Evolutionary conservation across 2,113 vertebrate genomes (phyloP).

Genomic region (Hippocampus abdominalis): DNA sequence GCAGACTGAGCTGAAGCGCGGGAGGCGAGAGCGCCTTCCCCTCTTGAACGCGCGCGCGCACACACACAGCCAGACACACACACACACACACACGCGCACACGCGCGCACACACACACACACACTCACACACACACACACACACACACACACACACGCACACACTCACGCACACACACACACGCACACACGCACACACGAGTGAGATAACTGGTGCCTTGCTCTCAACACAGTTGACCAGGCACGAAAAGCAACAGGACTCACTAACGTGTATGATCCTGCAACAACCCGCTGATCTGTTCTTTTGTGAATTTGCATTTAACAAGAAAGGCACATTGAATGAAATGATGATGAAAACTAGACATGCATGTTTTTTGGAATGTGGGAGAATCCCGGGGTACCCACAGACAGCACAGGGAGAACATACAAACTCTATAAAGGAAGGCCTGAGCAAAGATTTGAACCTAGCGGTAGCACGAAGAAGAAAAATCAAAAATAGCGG

Average conservation of each 20-base stretch:
- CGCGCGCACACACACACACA: background rate
- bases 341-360: too few relatives aligned
- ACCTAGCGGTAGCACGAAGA: too few relatives aligned
- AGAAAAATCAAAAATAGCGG: too few relatives aligned
- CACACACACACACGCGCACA: slow-evolving; percentile 7
- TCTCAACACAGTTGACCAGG: slow-evolving; percentile 17
- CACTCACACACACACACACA: background rate
- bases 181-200: slow-evolving; percentile 5
- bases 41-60: too few relatives aligned
- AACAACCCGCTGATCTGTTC: background rate
- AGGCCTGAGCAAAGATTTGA: too few relatives aligned
- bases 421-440: too few relatives aligned
- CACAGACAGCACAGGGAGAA: too few relatives aligned
- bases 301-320: background rate
- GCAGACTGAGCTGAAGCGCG: slow-evolving; percentile 49
- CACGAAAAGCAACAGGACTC: slow-evolving; percentile 11
- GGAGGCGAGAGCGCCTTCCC: slow-evolving; percentile 26
- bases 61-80: background rate
- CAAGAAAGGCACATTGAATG: background rate
- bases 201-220: slow-evolving; percentile 14
- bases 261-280: slow-evolving; percentile 1
- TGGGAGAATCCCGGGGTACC: too few relatives aligned
- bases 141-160: background rate
- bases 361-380: too few relatives aligned
- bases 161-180: slow-evolving; percentile 19